Conservation (phyloP, 2,113 vertebrate genomes). For the Caranx melampygus region DNA sequence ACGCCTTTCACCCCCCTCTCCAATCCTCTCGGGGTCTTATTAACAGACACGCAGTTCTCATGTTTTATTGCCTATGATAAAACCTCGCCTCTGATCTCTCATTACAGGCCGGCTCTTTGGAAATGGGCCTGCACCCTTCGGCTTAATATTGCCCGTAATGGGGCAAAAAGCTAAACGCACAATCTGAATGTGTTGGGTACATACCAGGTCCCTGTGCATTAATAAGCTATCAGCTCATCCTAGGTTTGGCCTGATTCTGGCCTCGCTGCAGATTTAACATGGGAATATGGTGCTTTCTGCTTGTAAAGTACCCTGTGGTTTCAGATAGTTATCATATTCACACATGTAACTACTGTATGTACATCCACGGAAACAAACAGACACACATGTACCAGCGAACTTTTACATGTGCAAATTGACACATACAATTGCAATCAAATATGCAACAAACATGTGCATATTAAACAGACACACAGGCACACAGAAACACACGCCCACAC, state of each 20-base stretch:
- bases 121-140: conserved; percentile 73
- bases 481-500: neutral
- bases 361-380: conserved; percentile 1
- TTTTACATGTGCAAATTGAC: neutral
- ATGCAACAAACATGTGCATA: neutral
- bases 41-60: conserved; percentile 80
- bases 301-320: neutral
- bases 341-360: neutral
- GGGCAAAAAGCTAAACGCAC: conserved; percentile 78
- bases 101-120: conserved; percentile 76
- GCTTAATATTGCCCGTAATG: conserved; percentile 77
- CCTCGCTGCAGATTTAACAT: conserved; percentile 43
- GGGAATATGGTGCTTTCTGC: conserved; percentile 20
- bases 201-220: conserved; percentile 66
- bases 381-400: neutral
- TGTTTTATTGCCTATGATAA: conserved; percentile 84
- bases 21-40: conserved; percentile 81
- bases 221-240: conserved; percentile 71
- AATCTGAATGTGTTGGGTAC: conserved; percentile 63
- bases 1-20: conserved; percentile 62
- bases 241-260: conserved; percentile 49
- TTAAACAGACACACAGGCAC: neutral
- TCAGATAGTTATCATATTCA: conserved; percentile 22
- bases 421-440: conserved; percentile 1
- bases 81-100: conserved; percentile 82